Evolutionary conservation across 1,140 invertebrate genomes (phyloP).

Genomic region (Periplaneta americana): DNA sequence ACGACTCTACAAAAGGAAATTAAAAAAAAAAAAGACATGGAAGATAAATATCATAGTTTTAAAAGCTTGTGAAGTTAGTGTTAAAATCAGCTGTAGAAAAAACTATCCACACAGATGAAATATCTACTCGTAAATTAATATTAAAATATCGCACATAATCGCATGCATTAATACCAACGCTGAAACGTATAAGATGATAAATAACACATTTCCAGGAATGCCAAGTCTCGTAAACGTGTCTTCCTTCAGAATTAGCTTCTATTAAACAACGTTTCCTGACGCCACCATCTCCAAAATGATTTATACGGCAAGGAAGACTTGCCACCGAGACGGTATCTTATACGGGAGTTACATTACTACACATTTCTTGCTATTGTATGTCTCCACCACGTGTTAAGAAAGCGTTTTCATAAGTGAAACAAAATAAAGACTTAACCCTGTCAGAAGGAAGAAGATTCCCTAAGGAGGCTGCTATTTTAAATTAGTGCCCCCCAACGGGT

Average conservation of each 20-base stretch:
- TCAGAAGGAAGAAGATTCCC: background rate
- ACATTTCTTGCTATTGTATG: background rate
- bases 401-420: background rate
- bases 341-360: background rate
- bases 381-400: background rate
- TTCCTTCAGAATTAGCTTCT: background rate
- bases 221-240: no score
- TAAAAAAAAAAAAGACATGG: background rate
- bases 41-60: background rate
- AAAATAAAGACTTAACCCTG: background rate
- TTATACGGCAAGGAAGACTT: background rate
- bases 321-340: background rate
- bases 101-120: background rate
- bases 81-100: background rate
- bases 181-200: background rate
- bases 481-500: background rate
- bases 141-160: background rate
- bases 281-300: background rate
- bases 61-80: background rate
- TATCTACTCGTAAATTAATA: background rate
- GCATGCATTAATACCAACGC: background rate
- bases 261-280: background rate
- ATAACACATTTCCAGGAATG: background rate
- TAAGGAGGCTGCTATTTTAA: background rate
- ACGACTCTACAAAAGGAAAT: no score